These are phyloP conservation scores for Littorina saxatilis DNA, from an alignment of 1,140 invertebrate genomes.

Conservation along the genomic window DNA sequence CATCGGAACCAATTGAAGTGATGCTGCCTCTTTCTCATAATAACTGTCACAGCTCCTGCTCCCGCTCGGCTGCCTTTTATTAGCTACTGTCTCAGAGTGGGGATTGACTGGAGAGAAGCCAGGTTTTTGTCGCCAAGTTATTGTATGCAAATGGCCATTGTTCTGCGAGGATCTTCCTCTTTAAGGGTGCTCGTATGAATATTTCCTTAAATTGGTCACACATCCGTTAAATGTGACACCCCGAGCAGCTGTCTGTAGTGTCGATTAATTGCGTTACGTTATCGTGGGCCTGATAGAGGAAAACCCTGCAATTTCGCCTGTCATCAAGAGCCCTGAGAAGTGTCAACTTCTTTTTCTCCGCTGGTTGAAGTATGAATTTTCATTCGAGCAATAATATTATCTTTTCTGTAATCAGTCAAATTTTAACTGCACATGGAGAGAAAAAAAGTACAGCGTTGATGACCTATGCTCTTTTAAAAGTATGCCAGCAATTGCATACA, in stretches of 20 bases:
- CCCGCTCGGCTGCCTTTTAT: slow-evolving; percentile 11
- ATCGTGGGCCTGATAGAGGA: background rate
- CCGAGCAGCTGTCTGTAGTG: slow-evolving; percentile 16
- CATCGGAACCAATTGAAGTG: slow-evolving; percentile 9
- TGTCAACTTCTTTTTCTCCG: no score
- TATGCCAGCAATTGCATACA: no score
- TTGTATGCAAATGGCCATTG: slow-evolving; percentile 41
- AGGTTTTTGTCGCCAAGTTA: slow-evolving; percentile 29
- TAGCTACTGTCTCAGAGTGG: background rate
- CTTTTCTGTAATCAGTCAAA: no score
- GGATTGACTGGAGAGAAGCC: slow-evolving; percentile 8
- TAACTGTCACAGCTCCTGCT: slow-evolving; percentile 31
- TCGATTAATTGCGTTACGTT: slow-evolving; percentile 19
- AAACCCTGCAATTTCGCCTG: no score
- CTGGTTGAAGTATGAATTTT: no score
- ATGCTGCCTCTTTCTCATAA: slow-evolving; percentile 27
- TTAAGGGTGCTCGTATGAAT: slow-evolving; percentile 24
- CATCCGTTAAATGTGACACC: slow-evolving; percentile 35
- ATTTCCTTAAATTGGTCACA: slow-evolving; percentile 36
- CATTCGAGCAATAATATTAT: no score
- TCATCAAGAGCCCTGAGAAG: no score
- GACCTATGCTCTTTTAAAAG: no score
- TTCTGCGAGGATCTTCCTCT: slow-evolving; percentile 12
- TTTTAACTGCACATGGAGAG: no score
- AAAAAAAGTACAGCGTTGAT: no score